Evolutionary conservation across 2,888 invertebrate species (phyloP), one percentile per base, ranked within the genome.

Genomic region (Caenorhabditis sp.): DNA sequence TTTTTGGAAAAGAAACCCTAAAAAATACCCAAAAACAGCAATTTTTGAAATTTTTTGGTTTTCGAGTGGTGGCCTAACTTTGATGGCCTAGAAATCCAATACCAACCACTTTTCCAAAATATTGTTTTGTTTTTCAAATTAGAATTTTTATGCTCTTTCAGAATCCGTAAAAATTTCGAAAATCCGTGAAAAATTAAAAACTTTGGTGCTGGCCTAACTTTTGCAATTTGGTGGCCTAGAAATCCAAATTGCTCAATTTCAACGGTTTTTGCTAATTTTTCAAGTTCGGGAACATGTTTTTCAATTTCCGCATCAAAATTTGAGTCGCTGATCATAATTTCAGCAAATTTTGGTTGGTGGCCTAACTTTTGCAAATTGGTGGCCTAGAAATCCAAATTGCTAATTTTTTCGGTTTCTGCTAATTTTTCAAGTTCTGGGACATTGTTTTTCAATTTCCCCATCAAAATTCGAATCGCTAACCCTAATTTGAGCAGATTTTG

Each of bases 281-380:
- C n/a, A n/a, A n/a, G n/a, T n/a, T n/a, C n/a, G n/a, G n/a, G n/a
- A n/a, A n/a, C n/a, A 9, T 32, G 32, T 32, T 32, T 32, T 32
- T 9, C n/a, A n/a, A n/a, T n/a, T n/a, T n/a, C n/a, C n/a, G n/a
- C n/a, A n/a, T n/a, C n/a, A n/a, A n/a, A n/a, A n/a, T n/a, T 47
- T 51, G n/a, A 51, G 24, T 56, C n/a, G 24, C n/a, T 18, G 20
- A 51, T 28, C 22, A 32, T 32, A 40, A 13, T 13, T 13, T 11
- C 2, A 40, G 40, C 11, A 5, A 40, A 11, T 40, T 28, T 28
- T 28, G 18, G 26, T 3, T 47, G 18, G 9, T 47, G 47, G 47
- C 47, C 47, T 47, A 47, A 47, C 47, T 47, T 47, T 47, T n/a
- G 18, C 47, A 47, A n/a, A 3, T 47, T 47, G 18, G 47, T 47